phyloP scores from a whole-genome alignment of 2,113 vertebrate genomes.

The Alexandromys fortis region DNA sequence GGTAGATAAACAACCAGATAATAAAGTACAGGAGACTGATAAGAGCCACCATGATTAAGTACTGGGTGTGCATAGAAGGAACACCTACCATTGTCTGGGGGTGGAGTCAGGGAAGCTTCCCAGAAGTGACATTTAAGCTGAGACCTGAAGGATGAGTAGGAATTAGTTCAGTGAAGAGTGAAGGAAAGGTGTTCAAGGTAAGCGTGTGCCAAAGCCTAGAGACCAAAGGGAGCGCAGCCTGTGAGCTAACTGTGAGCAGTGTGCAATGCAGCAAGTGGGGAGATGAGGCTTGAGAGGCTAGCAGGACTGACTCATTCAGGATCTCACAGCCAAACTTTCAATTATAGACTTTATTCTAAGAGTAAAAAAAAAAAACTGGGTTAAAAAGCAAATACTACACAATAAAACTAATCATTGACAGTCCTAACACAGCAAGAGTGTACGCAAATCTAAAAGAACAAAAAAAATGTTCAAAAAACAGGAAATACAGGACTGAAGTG shows the following conservation, averaged over 20 bases:
- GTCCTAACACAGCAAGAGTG: slow-evolving; percentile 44
- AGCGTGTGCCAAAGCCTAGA: slow-evolving; percentile 72
- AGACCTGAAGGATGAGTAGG: slow-evolving; percentile 75
- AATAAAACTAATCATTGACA: slow-evolving; percentile 45
- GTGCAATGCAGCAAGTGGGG: slow-evolving; percentile 60
- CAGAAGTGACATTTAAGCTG: slow-evolving; percentile 75
- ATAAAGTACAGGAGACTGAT: slow-evolving; percentile 31
- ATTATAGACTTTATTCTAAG: slow-evolving; percentile 53
- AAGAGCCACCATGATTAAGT: slow-evolving; percentile 22
- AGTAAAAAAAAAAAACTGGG: slow-evolving; percentile 22
- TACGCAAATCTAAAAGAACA: slow-evolving; percentile 9
- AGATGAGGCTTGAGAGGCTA: slow-evolving; percentile 44
- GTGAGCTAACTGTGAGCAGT: slow-evolving; percentile 63
- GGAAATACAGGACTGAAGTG: slow-evolving; percentile 25
- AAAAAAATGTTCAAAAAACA: slow-evolving; percentile 35
- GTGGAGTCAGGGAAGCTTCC: slow-evolving; percentile 70
- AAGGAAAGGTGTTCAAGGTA: slow-evolving; percentile 62
- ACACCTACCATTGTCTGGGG: slow-evolving; percentile 73
- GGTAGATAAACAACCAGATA: slow-evolving; percentile 47
- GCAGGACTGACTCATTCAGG: slow-evolving; percentile 54
- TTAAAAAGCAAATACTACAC: slow-evolving; percentile 43
- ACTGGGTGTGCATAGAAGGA: slow-evolving; percentile 19
- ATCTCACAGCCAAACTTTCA: slow-evolving; percentile 51
- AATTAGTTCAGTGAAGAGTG: slow-evolving; percentile 69
- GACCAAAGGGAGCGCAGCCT: slow-evolving; percentile 38